Evolutionary conservation across 2,888 invertebrate species (phyloP), one percentile per base, ranked within the genome.

Genomic region (Dasypolia templi): DNA sequence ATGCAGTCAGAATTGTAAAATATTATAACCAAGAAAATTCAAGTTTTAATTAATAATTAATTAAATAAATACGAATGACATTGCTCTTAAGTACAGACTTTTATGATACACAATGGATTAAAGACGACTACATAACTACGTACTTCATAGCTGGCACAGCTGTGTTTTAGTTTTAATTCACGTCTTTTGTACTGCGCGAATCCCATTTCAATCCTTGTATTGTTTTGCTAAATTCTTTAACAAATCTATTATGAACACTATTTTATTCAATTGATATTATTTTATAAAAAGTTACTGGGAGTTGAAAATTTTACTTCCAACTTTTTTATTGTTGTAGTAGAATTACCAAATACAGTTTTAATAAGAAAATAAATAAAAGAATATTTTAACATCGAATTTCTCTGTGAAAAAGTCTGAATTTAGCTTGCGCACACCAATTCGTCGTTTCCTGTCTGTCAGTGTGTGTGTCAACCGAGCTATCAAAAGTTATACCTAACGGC

Each of bases 121-220:
- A 19, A 22, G 35, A 44, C 39, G 63, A 64, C 62, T 63, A 49
- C 62, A 73, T 76, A 69, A 76, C 76, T 76, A 51, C 61, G 46
- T 62, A 71, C 58, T 74, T 74, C 59, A 79, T 63, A 51, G 62
- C 66, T 72, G 46, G 42, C 64, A 51, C 82, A 74, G 79, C 71
- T 85, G 83, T 46, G 67, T 67, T 79, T 83, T 62, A 82, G 58
- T 72, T 72, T 49, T 42, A 85, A 68, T 67, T 68, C 29, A 35
- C 55, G 29, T 76, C 59, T 55, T 71, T 72, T 77, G n/a, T 53
- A 62, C 14, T 64, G 59, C 53, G 58, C 53, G 55, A 49, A n/a
- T 12, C 14, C 32, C 55, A 56, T 56, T 79, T 49, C 29, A 56
- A 9, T 3, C 49, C 22, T 46, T 49, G 49, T 49, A n/a, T 49